Evolutionary conservation across 2,888 invertebrate species (phyloP).

Genomic region (Ochropacha duplaris): DNA sequence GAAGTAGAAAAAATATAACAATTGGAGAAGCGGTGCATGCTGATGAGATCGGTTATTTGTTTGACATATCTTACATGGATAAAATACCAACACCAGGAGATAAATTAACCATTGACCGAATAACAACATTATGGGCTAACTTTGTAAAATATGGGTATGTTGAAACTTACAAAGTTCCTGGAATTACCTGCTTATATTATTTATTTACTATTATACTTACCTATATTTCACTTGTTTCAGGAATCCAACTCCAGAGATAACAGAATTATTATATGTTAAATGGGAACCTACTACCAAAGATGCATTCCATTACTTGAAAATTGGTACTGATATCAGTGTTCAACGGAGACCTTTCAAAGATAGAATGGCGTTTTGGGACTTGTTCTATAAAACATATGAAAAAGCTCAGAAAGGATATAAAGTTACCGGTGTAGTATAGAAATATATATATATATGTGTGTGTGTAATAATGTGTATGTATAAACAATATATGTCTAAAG

Average conservation of each 20-base stretch:
- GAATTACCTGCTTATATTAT: neutral
- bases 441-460: neutral
- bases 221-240: constrained; percentile 26
- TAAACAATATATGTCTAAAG: too few relatives aligned
- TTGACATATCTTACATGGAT: constrained; percentile 36
- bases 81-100: constrained; percentile 34
- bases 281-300: constrained; percentile 35
- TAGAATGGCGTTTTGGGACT: constrained; percentile 46
- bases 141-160: constrained; percentile 52
- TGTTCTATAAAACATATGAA: constrained; percentile 39
- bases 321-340: constrained; percentile 33
- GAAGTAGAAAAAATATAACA: constrained; percentile 34
- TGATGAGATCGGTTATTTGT: constrained; percentile 51
- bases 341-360: constrained; percentile 32
- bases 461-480: too few relatives aligned
- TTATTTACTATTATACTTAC: neutral
- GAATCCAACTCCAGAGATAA: constrained; percentile 41
- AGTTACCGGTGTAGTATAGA: constrained; percentile 2
- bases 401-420: constrained; percentile 23
- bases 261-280: constrained; percentile 37
- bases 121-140: constrained; percentile 52
- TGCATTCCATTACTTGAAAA: constrained; percentile 27
- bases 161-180: neutral
- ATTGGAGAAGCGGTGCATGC: constrained; percentile 41
- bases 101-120: constrained; percentile 41